Percentiles rank a stretch among this genome's conserved stretches.
Conservation (phyloP, 2,888 invertebrate species). For the Drosophila anomelani region DNA sequence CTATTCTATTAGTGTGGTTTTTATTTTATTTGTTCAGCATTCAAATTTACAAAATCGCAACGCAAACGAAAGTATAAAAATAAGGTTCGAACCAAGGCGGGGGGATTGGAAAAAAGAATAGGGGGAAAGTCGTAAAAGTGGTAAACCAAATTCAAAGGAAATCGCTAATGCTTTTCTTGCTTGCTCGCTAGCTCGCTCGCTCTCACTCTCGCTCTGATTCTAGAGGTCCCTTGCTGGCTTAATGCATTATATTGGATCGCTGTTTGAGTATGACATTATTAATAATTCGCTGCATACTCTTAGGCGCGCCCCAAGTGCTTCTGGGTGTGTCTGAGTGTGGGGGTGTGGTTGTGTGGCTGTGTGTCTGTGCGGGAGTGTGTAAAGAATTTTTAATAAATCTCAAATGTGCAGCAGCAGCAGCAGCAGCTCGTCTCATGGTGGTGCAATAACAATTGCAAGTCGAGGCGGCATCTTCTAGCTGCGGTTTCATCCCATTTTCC, state of each 20-base stretch:
- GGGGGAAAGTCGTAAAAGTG: conserved; percentile 40
- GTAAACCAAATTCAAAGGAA: conserved; percentile 61
- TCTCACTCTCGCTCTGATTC: conserved; percentile 23
- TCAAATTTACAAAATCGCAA: conserved; percentile 74
- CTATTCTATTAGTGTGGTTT: conserved; percentile 42
- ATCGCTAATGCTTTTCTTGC: conserved; percentile 42
- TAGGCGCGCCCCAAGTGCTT: conserved; percentile 62
- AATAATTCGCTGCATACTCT: conserved; percentile 82
- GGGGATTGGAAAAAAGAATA: conserved; percentile 10
- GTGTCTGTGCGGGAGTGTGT: conserved; percentile 43
- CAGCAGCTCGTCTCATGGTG: conserved; percentile 35
- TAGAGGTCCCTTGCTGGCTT: conserved; percentile 62
- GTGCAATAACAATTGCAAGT: conserved; percentile 66
- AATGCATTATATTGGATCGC: conserved; percentile 82
- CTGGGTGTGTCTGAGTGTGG: conserved; percentile 32
- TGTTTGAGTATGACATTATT: conserved; percentile 83
- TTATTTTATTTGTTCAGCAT: conserved; percentile 57
- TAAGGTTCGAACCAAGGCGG: conserved; percentile 23
- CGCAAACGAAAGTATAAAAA: conserved; percentile 36
- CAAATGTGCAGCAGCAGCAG: conserved; percentile 78
- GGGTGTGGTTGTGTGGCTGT: conserved; percentile 19
- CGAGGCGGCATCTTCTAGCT: conserved; percentile 64
- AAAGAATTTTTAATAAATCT: conserved; percentile 84
- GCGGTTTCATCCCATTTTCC: conserved; percentile 30
- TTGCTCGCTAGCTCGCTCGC: conserved; percentile 22